Evolutionary conservation across 2,797 vertebrate genomes (phyloP), one percentile per base, ranked within the genome.

Genomic region (Sebastes taczanowskii): DNA sequence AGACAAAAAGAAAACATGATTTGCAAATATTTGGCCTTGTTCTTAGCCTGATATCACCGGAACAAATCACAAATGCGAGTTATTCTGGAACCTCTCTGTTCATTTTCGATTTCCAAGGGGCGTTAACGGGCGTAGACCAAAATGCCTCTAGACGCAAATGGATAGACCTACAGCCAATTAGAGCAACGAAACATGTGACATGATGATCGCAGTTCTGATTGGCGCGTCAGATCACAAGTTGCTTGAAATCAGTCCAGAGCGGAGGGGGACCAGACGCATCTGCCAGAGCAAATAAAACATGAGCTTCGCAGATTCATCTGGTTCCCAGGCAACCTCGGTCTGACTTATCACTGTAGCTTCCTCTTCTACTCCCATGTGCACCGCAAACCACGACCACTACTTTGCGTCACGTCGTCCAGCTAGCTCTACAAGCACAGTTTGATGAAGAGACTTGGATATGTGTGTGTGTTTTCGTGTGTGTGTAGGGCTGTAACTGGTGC

Each of bases 401-500:
- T 71, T 22, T 63, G 72, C 27, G 5, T 69, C 82, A 76, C 49
- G 23, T 74, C 16, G 11, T 20, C 32, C 62, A 62, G 46, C 5
- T 6, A 64, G 55, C 38, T 66, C 60, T n/a, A 34, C 58, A 34
- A 61, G 72, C 53, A 9, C 35, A 49, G 49, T 71, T 62, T 55
- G 53, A 72, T 67, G 29, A 69, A 84, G 61, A 78, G 52, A 79
- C 49, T 71, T 55, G 67, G 63, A 59, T 55, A 55, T 76, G 38
- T 75, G 72, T 42, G 52, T 4, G 9, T 20, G 20, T 68, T 38
- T 35, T 14, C 18, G 69, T 60, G 56, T 25, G 65, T 25, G 65
- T 60, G 55, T 63, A 52, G 71, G 78, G 65, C 72, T 88, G 81
- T 88, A 85, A 88, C 71, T 74, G 35, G 84, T 81, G 68, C 74